These are phyloP conservation scores for Balaenoptera acutorostrata DNA, from an alignment of 2,113 vertebrate species.

Conservation along the genomic window DNA sequence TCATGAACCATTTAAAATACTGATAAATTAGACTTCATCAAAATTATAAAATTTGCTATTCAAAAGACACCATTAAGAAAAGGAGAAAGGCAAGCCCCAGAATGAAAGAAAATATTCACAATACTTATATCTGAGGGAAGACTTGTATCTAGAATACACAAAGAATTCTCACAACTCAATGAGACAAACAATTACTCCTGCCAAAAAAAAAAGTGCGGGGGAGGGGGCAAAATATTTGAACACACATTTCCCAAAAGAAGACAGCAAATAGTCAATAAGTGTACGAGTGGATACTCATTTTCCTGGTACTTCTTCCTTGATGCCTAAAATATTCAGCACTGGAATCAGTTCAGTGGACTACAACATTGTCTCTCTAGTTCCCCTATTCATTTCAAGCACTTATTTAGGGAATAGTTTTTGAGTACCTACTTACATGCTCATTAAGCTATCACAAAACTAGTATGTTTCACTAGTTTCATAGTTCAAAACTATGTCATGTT, in stretches of 20 bases:
- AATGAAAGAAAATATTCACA: too few relatives aligned
- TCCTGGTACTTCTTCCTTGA: neutral
- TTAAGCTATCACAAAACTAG: neutral
- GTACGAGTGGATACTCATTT: neutral
- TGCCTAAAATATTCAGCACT: neutral
- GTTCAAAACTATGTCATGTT: too few relatives aligned
- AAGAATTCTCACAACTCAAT: neutral
- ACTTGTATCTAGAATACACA: neutral
- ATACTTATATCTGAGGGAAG: too few relatives aligned
- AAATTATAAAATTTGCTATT: neutral
- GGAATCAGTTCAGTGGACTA: neutral
- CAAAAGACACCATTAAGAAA: too few relatives aligned
- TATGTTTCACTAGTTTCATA: too few relatives aligned
- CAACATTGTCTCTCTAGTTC: neutral
- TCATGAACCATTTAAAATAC: neutral
- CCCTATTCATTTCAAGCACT: neutral
- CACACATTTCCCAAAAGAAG: neutral
- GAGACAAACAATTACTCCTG: neutral
- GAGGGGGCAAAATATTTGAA: neutral
- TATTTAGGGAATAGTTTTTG: neutral
- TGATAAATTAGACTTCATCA: neutral
- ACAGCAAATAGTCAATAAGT: neutral
- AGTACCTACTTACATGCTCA: neutral
- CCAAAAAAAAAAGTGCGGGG: neutral
- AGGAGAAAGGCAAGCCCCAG: too few relatives aligned